These are phyloP conservation scores for Panagrolaimus sp. DNA, from an alignment of 1,140 invertebrate species.

Conservation along the genomic window DNA sequence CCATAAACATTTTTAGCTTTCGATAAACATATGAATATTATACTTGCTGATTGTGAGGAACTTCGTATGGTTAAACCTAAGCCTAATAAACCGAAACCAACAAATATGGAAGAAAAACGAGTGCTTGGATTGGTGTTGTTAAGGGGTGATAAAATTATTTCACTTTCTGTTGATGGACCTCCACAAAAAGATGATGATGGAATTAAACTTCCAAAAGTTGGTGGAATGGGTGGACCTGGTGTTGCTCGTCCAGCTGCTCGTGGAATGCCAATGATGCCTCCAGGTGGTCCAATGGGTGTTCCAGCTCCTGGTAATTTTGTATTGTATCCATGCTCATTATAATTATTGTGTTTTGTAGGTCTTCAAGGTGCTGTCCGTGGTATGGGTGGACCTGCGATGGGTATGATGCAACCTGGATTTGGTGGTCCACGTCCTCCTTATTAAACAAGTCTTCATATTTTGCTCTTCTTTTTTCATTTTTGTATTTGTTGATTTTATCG, in stretches of 20 bases:
- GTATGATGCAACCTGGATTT: slow-evolving; percentile 74
- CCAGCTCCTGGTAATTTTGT: slow-evolving; percentile 63
- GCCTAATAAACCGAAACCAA: slow-evolving; percentile 68
- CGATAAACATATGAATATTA: slow-evolving; percentile 93
- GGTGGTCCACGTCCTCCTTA: slow-evolving; percentile 30
- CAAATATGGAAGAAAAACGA: slow-evolving; percentile 89
- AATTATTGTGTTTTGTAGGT: slow-evolving; percentile 61
- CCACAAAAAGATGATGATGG: slow-evolving; percentile 93
- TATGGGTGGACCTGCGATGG: slow-evolving; percentile 84
- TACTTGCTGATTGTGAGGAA: slow-evolving; percentile 89
- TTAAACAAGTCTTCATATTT: background rate
- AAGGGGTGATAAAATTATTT: slow-evolving; percentile 93
- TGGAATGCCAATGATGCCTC: slow-evolving; percentile 67
- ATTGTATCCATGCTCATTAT: slow-evolving; percentile 12
- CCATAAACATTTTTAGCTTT: slow-evolving; percentile 66
- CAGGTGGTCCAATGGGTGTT: slow-evolving; percentile 65
- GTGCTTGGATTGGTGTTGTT: slow-evolving; percentile 89
- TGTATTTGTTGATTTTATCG: slow-evolving; percentile 14
- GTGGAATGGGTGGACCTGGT: slow-evolving; percentile 79
- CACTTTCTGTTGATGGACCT: slow-evolving; percentile 93
- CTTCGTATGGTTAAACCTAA: slow-evolving; percentile 84
- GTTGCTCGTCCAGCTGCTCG: slow-evolving; percentile 80
- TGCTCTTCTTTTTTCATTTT: slow-evolving; percentile 5
- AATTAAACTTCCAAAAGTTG: slow-evolving; percentile 84
- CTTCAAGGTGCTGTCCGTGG: slow-evolving; percentile 84